A percentile compares a stretch with the other conserved stretches of the same genome.
phyloP scores from a whole-genome alignment of 1,140 invertebrate genomes.

The Drosophila ohnishii region DNA sequence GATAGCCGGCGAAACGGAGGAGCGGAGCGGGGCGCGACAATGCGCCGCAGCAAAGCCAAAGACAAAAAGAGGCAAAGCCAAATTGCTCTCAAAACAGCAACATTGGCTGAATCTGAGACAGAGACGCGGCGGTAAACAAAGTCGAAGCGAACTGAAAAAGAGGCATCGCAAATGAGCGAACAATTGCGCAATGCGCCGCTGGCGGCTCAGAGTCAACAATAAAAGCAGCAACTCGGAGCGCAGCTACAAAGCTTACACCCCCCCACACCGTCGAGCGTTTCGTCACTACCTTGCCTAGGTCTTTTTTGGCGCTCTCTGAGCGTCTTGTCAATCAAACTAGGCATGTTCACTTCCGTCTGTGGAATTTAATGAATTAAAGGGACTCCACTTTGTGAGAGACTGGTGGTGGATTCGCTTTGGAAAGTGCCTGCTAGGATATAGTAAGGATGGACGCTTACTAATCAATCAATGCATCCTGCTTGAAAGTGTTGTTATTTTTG shows the following conservation, averaged over 20 bases:
- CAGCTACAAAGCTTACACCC: constrained; percentile 13
- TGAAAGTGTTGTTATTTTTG: not conserved
- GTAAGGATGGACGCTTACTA: not conserved
- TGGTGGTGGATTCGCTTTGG: not conserved
- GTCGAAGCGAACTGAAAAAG: constrained; percentile 45
- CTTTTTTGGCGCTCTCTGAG: constrained; percentile 13
- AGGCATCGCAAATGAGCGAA: constrained; percentile 58
- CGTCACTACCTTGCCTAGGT: not conserved
- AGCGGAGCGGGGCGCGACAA: not conserved
- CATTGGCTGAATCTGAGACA: constrained; percentile 24
- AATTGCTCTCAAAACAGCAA: constrained; percentile 46
- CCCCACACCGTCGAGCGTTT: not conserved
- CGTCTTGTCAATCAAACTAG: constrained; percentile 21
- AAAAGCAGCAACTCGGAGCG: constrained; percentile 10
- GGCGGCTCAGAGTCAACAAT: constrained; percentile 19
- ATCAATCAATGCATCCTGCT: not conserved
- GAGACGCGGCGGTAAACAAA: constrained; percentile 28
- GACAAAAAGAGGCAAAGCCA: constrained; percentile 23
- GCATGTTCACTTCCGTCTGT: constrained; percentile 12
- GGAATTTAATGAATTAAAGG: not conserved
- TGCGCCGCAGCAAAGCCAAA: constrained; percentile 8
- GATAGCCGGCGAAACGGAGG: not conserved
- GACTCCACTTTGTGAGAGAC: no score
- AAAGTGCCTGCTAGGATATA: no score
- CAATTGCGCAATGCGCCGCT: constrained; percentile 71